Base-by-base conservation (phyloP, 2,797 vertebrate genomes). In the Eurystomus glaucurus region DNA sequence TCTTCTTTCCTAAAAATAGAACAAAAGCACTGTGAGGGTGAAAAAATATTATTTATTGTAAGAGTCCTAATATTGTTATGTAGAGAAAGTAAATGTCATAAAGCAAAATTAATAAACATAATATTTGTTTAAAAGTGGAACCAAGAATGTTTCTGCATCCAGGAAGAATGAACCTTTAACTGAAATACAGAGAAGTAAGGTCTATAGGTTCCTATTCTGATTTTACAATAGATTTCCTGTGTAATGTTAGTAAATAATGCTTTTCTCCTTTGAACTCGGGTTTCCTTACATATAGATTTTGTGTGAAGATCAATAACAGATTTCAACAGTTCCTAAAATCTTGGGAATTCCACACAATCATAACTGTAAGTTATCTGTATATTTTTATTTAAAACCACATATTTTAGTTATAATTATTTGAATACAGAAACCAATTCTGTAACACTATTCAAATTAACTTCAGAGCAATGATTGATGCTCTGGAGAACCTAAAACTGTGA, bases 381-480 rank as follows among this genome's bases (percentile, higher is more conserved):
- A 1, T 31, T 64, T 41, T 55, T 9, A 3, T 84, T 46, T 1
- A 11, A 48, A 65, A 72, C 4, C 8, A 50, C 0, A 0, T 26
- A 4, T 76, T 85, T 76, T 66, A 71, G 25, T 61, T 76, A 13
- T 20, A 29, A 15, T 25, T 65, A 21, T 33, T 69, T 66, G 33
- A 76, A 76, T 65, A 66, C 1, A 77, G 35, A 71, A 78, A 64
- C 54, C 17, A 81, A 41, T 41, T 12, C 14, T 64, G 17, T 29
- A 66, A 60, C 2, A 2, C 12, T 35, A 31, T 31, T 48, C 12
- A 85, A 48, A 71, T 64, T n/a, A 6, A 48, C 33, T 85, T 75
- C 39, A 52, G 37, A 69, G 58, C 19, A 75, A 10, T 4, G 7
- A 13, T 8, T 8, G 20, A 43, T 12, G 35, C 23, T 62, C 28